A percentile compares a stretch with the other conserved stretches of the same genome.
Evolutionary conservation across 1,140 invertebrate genomes (phyloP).

Genomic region (Potamilus streckersoni): DNA sequence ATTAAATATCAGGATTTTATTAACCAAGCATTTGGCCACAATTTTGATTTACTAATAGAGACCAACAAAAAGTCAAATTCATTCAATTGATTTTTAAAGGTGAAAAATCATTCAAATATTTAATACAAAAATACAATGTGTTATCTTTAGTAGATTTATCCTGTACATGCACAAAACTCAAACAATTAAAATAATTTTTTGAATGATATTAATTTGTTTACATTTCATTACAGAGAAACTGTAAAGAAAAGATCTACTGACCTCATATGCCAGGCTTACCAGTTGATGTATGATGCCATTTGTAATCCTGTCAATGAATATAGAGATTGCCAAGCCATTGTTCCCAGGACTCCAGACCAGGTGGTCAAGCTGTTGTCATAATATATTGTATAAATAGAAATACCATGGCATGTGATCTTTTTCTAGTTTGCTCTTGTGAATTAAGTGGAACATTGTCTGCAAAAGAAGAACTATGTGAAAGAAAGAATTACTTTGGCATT

Average conservation of each 20-base stretch:
- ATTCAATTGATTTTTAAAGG: too few species aligned
- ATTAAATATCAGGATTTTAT: too few species aligned
- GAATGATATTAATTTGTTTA: background rate
- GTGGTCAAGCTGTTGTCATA: constrained; percentile 72
- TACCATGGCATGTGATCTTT: too few species aligned
- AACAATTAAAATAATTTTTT: background rate
- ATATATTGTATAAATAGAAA: too few species aligned
- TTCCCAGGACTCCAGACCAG: constrained; percentile 82
- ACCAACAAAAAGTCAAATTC: too few species aligned
- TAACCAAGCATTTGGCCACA: too few species aligned
- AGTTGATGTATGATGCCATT: constrained; percentile 85
- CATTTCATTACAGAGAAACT: constrained; percentile 71
- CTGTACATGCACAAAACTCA: background rate
- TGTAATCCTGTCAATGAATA: constrained; percentile 83
- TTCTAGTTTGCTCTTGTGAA: too few species aligned
- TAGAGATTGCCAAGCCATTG: constrained; percentile 77
- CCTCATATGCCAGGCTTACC: constrained; percentile 89
- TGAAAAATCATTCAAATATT: background rate
- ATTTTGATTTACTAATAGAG: too few species aligned
- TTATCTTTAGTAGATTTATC: background rate
- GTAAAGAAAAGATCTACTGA: constrained; percentile 86
- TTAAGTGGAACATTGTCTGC: too few species aligned
- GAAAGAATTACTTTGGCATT: too few species aligned
- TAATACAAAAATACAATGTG: background rate
- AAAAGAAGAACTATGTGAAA: too few species aligned